Percentiles rank a stretch among this genome's conserved stretches.
Conservation (phyloP, 1,140 invertebrate genomes). For the Nephotettix cincticeps region DNA sequence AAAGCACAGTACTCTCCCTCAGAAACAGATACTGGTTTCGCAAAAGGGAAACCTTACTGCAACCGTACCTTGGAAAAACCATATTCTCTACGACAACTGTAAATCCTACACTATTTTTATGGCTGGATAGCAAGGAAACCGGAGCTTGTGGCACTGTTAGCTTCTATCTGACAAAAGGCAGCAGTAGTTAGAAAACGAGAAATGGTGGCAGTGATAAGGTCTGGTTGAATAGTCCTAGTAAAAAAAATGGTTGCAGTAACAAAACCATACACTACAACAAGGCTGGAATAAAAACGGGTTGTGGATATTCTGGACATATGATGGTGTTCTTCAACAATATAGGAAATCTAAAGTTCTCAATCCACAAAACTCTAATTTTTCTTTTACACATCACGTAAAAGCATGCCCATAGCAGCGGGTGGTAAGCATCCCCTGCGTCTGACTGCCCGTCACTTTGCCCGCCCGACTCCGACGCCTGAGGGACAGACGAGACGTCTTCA, state of each 20-base stretch:
- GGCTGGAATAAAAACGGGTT: neutral
- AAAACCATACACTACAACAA: neutral
- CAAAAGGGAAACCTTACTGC: neutral
- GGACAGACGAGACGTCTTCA: neutral
- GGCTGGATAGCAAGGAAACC: neutral
- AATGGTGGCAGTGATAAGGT: neutral
- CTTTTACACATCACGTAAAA: no score
- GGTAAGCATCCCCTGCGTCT: neutral
- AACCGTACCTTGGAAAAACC: neutral
- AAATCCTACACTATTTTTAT: neutral
- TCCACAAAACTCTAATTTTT: no score
- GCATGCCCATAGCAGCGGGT: no score
- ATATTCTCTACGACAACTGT: neutral
- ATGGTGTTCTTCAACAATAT: neutral
- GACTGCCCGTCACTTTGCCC: neutral
- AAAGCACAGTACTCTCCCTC: neutral
- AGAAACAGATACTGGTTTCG: no score
- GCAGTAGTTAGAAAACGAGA: neutral
- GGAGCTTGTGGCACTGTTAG: conserved; percentile 10
- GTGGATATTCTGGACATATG: neutral
- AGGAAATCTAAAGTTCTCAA: no score
- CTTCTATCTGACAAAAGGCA: neutral
- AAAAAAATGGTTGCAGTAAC: conserved; percentile 6
- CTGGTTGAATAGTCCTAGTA: neutral
- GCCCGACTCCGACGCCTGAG: neutral